Percentiles rank a stretch among this genome's conserved stretches.
phyloP scores from a whole-genome alignment of 2,113 vertebrate genomes.

The Tautogolabrus adspersus region DNA sequence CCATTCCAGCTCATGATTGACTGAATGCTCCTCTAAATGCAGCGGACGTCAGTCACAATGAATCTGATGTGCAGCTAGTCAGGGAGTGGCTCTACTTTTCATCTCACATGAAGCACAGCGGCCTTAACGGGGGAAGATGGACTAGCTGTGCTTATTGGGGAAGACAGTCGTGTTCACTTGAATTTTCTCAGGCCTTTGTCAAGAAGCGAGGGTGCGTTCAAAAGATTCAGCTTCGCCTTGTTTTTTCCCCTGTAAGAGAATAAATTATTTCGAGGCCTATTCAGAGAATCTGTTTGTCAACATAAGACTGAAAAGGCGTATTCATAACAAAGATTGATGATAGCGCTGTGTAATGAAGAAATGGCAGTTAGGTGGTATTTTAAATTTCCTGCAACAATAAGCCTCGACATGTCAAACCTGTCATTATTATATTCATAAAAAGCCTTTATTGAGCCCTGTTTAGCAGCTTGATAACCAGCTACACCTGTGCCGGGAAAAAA shows the following conservation, averaged over 20 bases:
- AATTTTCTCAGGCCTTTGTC: conserved; percentile 71
- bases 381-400: conserved; percentile 41
- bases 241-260: conserved; percentile 14
- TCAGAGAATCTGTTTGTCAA: conserved; percentile 59
- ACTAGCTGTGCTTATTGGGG: conserved; percentile 61
- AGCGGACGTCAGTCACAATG: conserved; percentile 52
- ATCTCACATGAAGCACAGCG: conserved; percentile 27
- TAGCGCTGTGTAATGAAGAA: conserved; percentile 35
- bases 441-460: conserved; percentile 21
- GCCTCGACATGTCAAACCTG: conserved; percentile 30
- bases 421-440: conserved; percentile 11
- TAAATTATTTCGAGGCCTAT: conserved; percentile 49
- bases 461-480: conserved; percentile 5
- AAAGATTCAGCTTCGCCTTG: conserved; percentile 15
- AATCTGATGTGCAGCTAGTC: conserved; percentile 48
- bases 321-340: conserved; percentile 54
- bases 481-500: neutral
- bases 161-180: conserved; percentile 68
- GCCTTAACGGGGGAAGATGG: conserved; percentile 48
- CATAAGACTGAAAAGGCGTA: conserved; percentile 14
- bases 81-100: conserved; percentile 49
- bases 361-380: conserved; percentile 21
- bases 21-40: conserved; percentile 48
- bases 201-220: conserved; percentile 39
- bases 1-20: conserved; percentile 28